These are phyloP conservation scores for Leucophenga maculata DNA, from an alignment of 2,888 invertebrate genomes.

Conservation along the genomic window DNA sequence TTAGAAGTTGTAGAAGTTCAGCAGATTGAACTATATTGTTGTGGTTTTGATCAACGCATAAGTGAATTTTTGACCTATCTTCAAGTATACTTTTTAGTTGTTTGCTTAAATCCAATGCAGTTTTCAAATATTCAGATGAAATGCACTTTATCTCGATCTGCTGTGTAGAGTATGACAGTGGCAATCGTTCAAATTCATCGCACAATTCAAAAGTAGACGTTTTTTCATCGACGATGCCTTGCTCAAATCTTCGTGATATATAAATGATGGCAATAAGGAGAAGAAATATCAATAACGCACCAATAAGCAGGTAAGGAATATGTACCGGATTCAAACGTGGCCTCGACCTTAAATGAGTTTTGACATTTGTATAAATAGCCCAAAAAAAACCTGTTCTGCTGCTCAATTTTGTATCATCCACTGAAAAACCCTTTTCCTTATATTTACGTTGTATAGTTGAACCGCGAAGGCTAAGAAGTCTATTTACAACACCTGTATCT, in stretches of 20 bases:
- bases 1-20: constrained; percentile 45
- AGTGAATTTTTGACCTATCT: constrained; percentile 72
- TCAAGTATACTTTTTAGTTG: constrained; percentile 79
- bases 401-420: constrained; percentile 44
- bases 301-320: constrained; percentile 78
- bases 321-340: constrained; percentile 68
- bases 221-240: constrained; percentile 67
- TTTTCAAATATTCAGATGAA: constrained; percentile 76
- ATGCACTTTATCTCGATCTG: constrained; percentile 73
- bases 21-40: constrained; percentile 42
- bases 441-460: constrained; percentile 54
- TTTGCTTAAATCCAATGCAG: constrained; percentile 78
- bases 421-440: constrained; percentile 38
- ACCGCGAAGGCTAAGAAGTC: constrained; percentile 60
- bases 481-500: constrained; percentile 56
- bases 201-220: constrained; percentile 75
- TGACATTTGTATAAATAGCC: constrained; percentile 38
- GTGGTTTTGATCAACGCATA: constrained; percentile 55
- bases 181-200: constrained; percentile 60
- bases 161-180: constrained; percentile 4
- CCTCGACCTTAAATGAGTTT: constrained; percentile 42
- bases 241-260: constrained; percentile 74
- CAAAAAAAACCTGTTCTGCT: constrained; percentile 16
- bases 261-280: constrained; percentile 79
- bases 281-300: constrained; percentile 78